Conservation (phyloP, 2,888 invertebrate species). For the Branchipolynoe longqiensis region DNA sequence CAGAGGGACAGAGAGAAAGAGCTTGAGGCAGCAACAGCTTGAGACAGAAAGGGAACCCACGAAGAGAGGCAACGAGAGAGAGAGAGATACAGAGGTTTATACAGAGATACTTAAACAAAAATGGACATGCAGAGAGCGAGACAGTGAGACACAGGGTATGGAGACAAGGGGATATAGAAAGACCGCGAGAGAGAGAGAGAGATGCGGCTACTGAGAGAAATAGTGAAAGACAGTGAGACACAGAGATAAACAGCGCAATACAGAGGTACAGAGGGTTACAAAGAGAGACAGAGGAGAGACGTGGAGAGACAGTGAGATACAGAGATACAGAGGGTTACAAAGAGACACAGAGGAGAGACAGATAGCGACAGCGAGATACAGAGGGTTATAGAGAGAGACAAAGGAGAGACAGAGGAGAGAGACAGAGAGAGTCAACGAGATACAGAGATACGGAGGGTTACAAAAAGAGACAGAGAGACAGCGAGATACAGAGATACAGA, state of each 20-base stretch:
- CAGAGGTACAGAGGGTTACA: neutral
- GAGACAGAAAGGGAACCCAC: too few species aligned
- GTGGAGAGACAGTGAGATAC: neutral
- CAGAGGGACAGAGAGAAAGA: too few species aligned
- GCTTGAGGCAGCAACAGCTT: too few species aligned
- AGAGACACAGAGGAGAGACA: conserved; percentile 2
- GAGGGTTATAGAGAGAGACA: conserved; percentile 9
- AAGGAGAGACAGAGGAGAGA: neutral
- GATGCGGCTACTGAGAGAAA: neutral
- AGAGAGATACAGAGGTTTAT: too few species aligned
- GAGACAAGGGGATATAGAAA: too few species aligned
- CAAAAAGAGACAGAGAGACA: neutral
- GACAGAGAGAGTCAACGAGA: neutral
- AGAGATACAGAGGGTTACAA: neutral
- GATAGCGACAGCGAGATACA: neutral
- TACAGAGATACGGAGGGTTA: neutral
- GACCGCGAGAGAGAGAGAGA: conserved; percentile 18
- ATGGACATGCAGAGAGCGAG: too few species aligned
- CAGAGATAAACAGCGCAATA: neutral
- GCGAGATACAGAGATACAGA: neutral
- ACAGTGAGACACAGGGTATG: too few species aligned
- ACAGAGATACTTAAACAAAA: too few species aligned
- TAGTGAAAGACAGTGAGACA: neutral
- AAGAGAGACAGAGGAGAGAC: conserved; percentile 6
- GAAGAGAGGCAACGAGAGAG: too few species aligned